Conservation (phyloP, 2,888 invertebrate species). For the Dorcus parallelipipedus region DNA sequence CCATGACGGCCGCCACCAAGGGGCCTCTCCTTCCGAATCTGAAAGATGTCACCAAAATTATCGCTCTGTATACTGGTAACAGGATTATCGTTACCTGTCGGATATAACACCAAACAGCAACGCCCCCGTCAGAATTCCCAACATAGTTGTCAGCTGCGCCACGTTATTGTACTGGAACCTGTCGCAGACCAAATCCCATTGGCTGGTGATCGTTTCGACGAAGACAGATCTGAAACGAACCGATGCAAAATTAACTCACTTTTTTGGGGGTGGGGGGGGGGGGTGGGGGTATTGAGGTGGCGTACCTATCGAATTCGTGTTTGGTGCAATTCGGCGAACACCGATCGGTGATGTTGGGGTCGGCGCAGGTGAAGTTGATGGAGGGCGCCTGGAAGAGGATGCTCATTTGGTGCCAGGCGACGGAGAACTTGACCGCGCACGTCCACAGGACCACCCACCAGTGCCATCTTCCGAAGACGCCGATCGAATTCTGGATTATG, state of each 20-base stretch:
- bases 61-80: too few relatives aligned
- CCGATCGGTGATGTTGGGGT: constrained; percentile 48
- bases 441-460: constrained; percentile 66
- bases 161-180: constrained; percentile 64
- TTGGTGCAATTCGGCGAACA: constrained; percentile 57
- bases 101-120: constrained; percentile 71
- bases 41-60: constrained; percentile 28
- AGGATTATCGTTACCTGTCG: constrained; percentile 59
- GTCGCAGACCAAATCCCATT: constrained; percentile 74
- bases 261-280: not conserved
- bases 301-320: constrained; percentile 60
- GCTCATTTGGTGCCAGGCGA: constrained; percentile 77
- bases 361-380: constrained; percentile 51
- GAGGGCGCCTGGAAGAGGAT: constrained; percentile 75
- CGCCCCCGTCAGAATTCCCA: constrained; percentile 73
- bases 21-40: constrained; percentile 76
- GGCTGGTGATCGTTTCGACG: constrained; percentile 67
- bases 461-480: constrained; percentile 73
- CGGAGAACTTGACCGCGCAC: constrained; percentile 71
- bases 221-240: constrained; percentile 51
- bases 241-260: not conserved
- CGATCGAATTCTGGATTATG: constrained; percentile 66
- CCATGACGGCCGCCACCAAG: constrained; percentile 67
- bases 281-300: not conserved
- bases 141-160: constrained; percentile 76